Percentiles rank a stretch among this genome's conserved stretches.
Evolutionary conservation across 2,113 vertebrate genomes (phyloP).

Genomic region (Halcyon senegalensis): DNA sequence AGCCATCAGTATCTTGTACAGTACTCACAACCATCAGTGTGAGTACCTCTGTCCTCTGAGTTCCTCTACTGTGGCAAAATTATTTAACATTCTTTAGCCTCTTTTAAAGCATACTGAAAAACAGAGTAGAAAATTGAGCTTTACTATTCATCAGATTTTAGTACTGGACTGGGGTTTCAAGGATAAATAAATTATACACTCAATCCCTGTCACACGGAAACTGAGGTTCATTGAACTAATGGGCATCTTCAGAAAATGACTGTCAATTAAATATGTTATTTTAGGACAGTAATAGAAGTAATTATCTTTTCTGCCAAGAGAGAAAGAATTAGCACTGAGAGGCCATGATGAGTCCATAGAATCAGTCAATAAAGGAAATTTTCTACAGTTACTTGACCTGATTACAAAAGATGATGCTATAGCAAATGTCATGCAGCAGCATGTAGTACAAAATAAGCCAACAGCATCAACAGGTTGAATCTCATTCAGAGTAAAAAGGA

Average conservation of each 20-base stretch:
- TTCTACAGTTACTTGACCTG: constrained; percentile 77
- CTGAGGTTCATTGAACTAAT: constrained; percentile 69
- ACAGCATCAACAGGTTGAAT: constrained; percentile 31
- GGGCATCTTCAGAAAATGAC: constrained; percentile 72
- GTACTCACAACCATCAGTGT: background rate
- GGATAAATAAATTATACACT: constrained; percentile 64
- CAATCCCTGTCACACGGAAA: constrained; percentile 40
- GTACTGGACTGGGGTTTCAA: constrained; percentile 52
- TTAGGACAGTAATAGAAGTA: constrained; percentile 71
- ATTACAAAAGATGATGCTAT: constrained; percentile 57
- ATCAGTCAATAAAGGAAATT: constrained; percentile 73
- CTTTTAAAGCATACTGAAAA: background rate
- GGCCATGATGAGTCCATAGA: constrained; percentile 67
- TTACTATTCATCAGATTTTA: constrained; percentile 56
- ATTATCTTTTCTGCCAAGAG: constrained; percentile 67
- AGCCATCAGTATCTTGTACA: background rate
- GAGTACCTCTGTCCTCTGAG: background rate
- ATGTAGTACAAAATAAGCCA: constrained; percentile 20
- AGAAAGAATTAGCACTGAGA: constrained; percentile 43
- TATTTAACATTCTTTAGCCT: background rate
- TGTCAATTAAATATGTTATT: constrained; percentile 70
- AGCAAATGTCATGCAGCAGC: constrained; percentile 45
- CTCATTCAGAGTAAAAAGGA: background rate
- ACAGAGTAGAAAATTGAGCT: constrained; percentile 3
- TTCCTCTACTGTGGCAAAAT: background rate